Evolutionary conservation across 2,113 vertebrate species (phyloP), one percentile per base, ranked within the genome.

Genomic region (Sigmodon hispidus): DNA sequence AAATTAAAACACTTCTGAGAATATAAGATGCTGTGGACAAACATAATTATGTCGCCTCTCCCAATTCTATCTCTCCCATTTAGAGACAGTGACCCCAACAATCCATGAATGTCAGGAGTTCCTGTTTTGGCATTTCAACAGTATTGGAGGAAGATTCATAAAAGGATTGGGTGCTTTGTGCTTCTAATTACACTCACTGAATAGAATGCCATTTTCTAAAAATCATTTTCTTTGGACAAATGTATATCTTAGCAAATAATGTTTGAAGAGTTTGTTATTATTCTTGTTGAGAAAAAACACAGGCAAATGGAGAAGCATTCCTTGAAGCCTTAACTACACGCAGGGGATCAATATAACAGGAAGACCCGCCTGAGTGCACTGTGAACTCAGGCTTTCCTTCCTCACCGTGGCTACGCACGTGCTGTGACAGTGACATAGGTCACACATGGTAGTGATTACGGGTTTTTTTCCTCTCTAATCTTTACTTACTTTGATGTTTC

Each of bases 221-320:
- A 97, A 95, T 67, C 36, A 13, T 90, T 95, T 76, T 48, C 63
- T 94, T 91, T 94, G 34, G 40, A 61, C 48, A 17, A 86, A 61
- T 70, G 55, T 79, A 91, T 43, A 59, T 83, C 84, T 93, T 77
- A 89, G 43, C 85, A 95, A 93, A 76, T 48, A 59, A 4, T 75
- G 59, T 59, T 7, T 65, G 19, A 50, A 34, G 43, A 69, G 45
- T n/a, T 94, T 91, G 59, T 79, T 91, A 21, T 76, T 3, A 84
- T 83, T 67, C 88, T 85, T 36, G 17, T 55, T 61, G 52, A 69
- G 17, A 24, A 75, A 57, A 57, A 88, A 63, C 43, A 69, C 87
- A 88, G 70, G 10, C 45, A 63, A 88, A 81, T 81, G 65, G 50
- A 92, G 43, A 55, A 24, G 17, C 17, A 72, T n/a, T 52, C 43